A percentile compares a stretch with the other conserved stretches of the same genome.
Conservation (phyloP, 2,888 invertebrate genomes). For the Trachelus troglodyta region DNA sequence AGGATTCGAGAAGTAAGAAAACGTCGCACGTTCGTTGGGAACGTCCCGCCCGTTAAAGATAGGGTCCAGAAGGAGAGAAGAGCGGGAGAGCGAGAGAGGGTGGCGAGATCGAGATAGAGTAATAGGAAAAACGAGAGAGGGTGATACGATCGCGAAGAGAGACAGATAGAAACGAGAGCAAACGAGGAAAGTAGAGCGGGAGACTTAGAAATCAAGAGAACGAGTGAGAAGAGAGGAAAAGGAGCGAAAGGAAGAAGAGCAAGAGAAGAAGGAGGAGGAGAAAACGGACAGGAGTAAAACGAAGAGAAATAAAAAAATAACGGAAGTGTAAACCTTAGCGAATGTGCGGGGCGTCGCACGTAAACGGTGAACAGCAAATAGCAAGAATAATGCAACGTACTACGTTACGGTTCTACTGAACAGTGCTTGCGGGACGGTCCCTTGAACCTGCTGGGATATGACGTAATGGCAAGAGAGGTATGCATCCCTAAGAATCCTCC, state of each 20-base stretch:
- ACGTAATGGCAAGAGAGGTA: slow-evolving; percentile 71
- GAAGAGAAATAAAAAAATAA: too few relatives aligned
- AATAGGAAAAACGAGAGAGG: slow-evolving; percentile 8
- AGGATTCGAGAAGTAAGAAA: neutral
- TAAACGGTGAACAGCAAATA: slow-evolving; percentile 6
- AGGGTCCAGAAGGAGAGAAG: slow-evolving; percentile 9
- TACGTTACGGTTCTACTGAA: slow-evolving; percentile 46
- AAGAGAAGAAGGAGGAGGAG: too few relatives aligned
- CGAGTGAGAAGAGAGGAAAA: too few relatives aligned
- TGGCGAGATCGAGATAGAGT: slow-evolving; percentile 18
- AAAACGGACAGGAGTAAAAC: too few relatives aligned
- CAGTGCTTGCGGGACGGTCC: slow-evolving; percentile 62
- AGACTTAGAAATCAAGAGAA: too few relatives aligned
- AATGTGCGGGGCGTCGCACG: too few relatives aligned
- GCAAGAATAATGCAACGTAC: slow-evolving; percentile 50
- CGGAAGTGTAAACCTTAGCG: too few relatives aligned
- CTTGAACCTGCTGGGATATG: slow-evolving; percentile 66
- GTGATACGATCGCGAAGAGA: slow-evolving; percentile 27
- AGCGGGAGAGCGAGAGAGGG: slow-evolving; percentile 9
- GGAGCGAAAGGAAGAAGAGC: too few relatives aligned
- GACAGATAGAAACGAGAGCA: too few relatives aligned
- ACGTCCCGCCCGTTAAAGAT: slow-evolving; percentile 38
- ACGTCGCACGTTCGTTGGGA: slow-evolving; percentile 37
- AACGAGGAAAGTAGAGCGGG: too few relatives aligned
- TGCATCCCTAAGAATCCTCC: slow-evolving; percentile 25